Evolutionary conservation across 2,888 invertebrate species (phyloP), one percentile per base, ranked within the genome.

Genomic region (Drosophila mimica): DNA sequence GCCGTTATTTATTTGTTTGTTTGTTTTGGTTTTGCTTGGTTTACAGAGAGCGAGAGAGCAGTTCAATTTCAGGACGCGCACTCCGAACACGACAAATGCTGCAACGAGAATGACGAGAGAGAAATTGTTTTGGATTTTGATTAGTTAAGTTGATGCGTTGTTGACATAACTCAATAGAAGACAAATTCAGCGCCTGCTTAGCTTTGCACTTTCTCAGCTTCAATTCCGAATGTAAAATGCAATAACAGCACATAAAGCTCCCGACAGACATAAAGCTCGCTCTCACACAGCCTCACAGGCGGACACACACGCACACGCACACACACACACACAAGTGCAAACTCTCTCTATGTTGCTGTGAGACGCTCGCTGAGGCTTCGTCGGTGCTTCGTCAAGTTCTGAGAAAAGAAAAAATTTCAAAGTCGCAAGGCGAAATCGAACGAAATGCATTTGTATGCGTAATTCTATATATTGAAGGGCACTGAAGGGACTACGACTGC

Each of bases 71-170:
- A 68, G 74, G 78, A 84, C 75, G 81, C 74, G 77, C 81, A 81
- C 79, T 88, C 84, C 84, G 87, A 76, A 89, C 91, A 85, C 91
- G 89, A 82, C 89, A 89, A 92, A 87, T 90, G 91, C 92, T 92
- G 92, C 92, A 92, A 92, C 81, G 90, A 92, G 82, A 92, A 84
- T 88, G 82, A 88, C 60, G 69, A 74, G 72, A 74, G 74, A 88
- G 72, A 76, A 64, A 64, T 67, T 80, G 46, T 71, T 75, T 70
- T 58, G 58, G 58, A 70, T 81, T 82, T 31, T 69, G 59, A 78
- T 83, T 86, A 74, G 70, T 72, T 74, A 54, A 61, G 67, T 74
- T 79, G 80, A 69, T 70, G 70, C 78, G 78, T 76, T 86, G 74
- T 68, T 72, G 59, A 72, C 73, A 75, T 52, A 59, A 71, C 66